Percentiles rank a stretch among this genome's conserved stretches.
phyloP scores from a whole-genome alignment of 2,113 vertebrate species.

The Pardalotus punctatus region DNA sequence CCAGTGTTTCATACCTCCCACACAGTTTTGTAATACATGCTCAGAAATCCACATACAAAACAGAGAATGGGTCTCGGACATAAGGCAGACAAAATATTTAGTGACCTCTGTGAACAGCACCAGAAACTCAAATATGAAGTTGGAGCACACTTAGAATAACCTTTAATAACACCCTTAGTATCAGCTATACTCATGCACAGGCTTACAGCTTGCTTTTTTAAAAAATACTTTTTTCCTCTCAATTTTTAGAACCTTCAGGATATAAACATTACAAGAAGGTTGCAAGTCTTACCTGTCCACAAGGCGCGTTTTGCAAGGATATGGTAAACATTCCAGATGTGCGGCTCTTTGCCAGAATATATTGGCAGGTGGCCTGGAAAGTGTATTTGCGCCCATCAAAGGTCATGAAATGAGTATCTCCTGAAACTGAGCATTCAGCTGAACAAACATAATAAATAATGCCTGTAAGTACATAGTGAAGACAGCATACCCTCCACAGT shows the following conservation, averaged over 20 bases:
- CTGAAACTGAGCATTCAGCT: constrained; percentile 95
- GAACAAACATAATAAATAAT: background rate
- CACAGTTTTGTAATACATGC: fast-evolving
- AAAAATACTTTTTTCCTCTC: fast-evolving
- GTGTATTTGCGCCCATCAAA: constrained; percentile 91
- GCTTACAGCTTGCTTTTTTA: background rate
- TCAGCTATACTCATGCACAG: background rate
- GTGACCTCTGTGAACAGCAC: background rate
- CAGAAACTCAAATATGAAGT: background rate
- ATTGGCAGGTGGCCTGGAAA: constrained; percentile 90
- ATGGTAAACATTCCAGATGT: constrained; percentile 84
- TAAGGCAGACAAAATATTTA: background rate
- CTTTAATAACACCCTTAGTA: background rate
- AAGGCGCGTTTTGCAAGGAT: constrained; percentile 88
- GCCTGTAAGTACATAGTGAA: background rate
- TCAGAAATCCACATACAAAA: background rate
- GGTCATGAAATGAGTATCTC: constrained; percentile 89
- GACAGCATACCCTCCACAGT: background rate
- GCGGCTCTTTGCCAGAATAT: constrained; percentile 90
- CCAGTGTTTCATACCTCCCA: background rate
- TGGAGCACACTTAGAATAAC: background rate
- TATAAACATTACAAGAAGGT: background rate
- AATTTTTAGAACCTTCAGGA: background rate
- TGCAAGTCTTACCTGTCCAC: constrained; percentile 82
- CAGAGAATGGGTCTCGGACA: background rate